Percentiles rank a stretch among this genome's conserved stretches.
phyloP scores from a whole-genome alignment of 2,888 invertebrate species.

The Papilio demoleus region DNA sequence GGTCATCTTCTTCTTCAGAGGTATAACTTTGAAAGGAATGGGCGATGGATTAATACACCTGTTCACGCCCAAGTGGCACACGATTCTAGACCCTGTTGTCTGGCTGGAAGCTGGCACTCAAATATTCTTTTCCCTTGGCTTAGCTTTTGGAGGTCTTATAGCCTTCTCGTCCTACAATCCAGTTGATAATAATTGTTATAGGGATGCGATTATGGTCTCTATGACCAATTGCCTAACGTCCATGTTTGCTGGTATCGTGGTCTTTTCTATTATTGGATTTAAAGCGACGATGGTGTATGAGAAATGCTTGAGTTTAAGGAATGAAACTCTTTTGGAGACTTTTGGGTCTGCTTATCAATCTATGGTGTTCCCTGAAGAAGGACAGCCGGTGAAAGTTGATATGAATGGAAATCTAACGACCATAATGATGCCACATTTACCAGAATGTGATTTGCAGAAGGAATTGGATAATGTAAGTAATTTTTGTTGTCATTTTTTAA shows the following conservation, averaged over 20 bases:
- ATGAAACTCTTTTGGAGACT: slow-evolving; percentile 82
- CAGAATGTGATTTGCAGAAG: slow-evolving; percentile 91
- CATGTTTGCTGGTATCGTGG: slow-evolving; percentile 98
- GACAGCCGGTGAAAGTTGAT: slow-evolving; percentile 79
- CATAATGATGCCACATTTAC: slow-evolving; percentile 86
- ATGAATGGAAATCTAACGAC: slow-evolving; percentile 82
- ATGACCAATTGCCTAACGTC: slow-evolving; percentile 97
- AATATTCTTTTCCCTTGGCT: slow-evolving; percentile 97
- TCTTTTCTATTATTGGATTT: slow-evolving; percentile 97
- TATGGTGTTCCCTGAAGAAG: slow-evolving; percentile 82
- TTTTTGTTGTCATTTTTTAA: too few relatives aligned
- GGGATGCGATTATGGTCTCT: slow-evolving; percentile 96
- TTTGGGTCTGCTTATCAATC: slow-evolving; percentile 80
- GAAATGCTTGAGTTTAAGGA: slow-evolving; percentile 86
- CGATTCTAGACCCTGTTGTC: slow-evolving; percentile 95
- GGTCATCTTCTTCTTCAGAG: slow-evolving; percentile 97
- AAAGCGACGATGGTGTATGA: slow-evolving; percentile 94
- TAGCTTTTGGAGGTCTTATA: slow-evolving; percentile 97
- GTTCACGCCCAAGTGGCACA: slow-evolving; percentile 96
- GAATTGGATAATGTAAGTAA: slow-evolving; percentile 93
- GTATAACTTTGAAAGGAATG: slow-evolving; percentile 94
- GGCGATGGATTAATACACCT: slow-evolving; percentile 93
- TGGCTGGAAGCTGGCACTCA: slow-evolving; percentile 99
- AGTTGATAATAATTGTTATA: slow-evolving; percentile 97
- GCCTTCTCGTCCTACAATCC: slow-evolving; percentile 99